Evolutionary conservation across 30 jellyfish, hydroid and myxozoan species (phyloP).

Genomic region (Turritopsis rubra): DNA sequence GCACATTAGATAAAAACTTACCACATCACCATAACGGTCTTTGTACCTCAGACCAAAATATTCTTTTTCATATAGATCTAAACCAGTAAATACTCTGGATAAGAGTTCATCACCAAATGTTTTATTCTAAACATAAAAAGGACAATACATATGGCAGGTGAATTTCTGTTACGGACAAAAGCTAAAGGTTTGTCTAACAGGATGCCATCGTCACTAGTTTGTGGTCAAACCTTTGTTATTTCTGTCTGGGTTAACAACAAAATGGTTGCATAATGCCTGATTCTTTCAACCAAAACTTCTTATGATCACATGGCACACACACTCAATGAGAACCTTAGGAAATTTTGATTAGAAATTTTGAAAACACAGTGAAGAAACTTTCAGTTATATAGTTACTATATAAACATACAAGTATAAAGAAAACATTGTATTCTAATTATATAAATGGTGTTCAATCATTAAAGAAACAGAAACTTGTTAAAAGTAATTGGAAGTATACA

Average conservation of each 20-base stretch:
- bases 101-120: conserved; percentile 78
- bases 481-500: background rate
- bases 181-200: no score
- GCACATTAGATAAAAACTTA: conserved; percentile 23
- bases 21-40: conserved; percentile 75
- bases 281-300: background rate
- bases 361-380: no score
- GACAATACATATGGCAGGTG: background rate
- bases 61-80: conserved; percentile 71
- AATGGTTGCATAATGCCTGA: no score
- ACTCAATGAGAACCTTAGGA: no score
- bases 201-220: no score
- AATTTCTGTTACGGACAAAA: background rate
- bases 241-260: no score
- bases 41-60: conserved; percentile 83
- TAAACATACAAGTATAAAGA: background rate
- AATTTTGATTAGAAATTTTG: no score
- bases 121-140: conserved; percentile 55
- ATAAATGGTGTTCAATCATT: background rate
- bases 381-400: no score
- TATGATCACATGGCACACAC: no score
- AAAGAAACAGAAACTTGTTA: background rate
- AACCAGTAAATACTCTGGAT: conserved; percentile 51
- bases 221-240: no score
- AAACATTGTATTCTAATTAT: background rate